These are phyloP conservation scores for Terebella lapidaria DNA, from an alignment of 2,888 invertebrate species.

Conservation along the genomic window DNA sequence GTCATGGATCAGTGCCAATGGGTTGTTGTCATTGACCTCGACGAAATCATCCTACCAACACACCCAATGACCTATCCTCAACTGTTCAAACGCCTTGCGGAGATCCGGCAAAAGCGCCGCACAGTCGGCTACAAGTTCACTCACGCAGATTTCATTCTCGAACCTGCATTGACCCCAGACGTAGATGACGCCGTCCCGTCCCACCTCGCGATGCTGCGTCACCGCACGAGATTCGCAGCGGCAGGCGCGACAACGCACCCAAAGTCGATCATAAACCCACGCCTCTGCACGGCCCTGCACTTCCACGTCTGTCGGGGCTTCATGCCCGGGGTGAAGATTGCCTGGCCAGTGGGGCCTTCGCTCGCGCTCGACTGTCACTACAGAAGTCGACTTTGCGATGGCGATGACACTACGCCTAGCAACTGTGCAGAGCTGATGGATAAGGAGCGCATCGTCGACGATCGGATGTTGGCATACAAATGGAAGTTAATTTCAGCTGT, in stretches of 20 bases:
- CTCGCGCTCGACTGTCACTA: neutral
- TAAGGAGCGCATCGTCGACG: too few species aligned
- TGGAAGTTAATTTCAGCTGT: too few species aligned
- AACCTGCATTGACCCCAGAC: neutral
- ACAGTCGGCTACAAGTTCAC: neutral
- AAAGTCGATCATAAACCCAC: neutral
- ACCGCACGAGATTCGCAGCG: neutral
- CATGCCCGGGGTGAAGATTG: neutral
- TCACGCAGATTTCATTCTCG: neutral
- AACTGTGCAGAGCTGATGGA: too few species aligned
- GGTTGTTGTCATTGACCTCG: neutral
- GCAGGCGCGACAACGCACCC: neutral
- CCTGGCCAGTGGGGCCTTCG: neutral
- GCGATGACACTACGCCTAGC: too few species aligned
- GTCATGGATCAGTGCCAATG: neutral
- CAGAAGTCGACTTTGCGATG: neutral
- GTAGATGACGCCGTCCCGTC: neutral
- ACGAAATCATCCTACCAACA: neutral
- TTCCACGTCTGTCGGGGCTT: neutral
- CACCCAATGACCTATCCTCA: neutral
- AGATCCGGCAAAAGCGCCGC: neutral
- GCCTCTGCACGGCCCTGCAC: neutral
- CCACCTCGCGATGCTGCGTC: neutral
- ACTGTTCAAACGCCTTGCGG: neutral
- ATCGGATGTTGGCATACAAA: too few species aligned